Evolutionary conservation across 2,888 invertebrate genomes (phyloP), one percentile per base, ranked within the genome.

Genomic region (Disparrhopalites patrizii): DNA sequence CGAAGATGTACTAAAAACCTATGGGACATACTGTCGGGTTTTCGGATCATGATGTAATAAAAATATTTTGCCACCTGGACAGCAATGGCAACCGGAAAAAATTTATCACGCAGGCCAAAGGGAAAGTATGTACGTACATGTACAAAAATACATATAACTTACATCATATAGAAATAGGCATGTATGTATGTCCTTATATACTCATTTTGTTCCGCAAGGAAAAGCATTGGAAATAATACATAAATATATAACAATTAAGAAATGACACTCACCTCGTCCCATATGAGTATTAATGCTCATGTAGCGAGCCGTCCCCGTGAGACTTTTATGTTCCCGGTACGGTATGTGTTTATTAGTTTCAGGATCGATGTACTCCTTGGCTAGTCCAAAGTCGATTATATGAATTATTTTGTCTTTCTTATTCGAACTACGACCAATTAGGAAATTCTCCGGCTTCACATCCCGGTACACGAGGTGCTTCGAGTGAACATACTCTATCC

Each of bases 201-300:
- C n/a, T n/a, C n/a, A n/a, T n/a, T n/a, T n/a, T 36, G 8, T 10
- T 36, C 7, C 36, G 15, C 36, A 36, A 36, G 36, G 8, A 36
- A 36, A 10, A 36, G 36, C 36, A 36, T 36, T 10, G 36, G 15
- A 36, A 36, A n/a, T n/a, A 36, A 36, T 36, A 36, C 36, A 36
- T 36, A 47, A 47, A 47, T 7, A 2, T 23, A 23, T 23, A 3
- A 47, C 20, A 47, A 47, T 23, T 8, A 13, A 20, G n/a, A 18
- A 23, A 2, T 23, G 5, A 23, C 3, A 47, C 47, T 81, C 80
- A 89, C 90, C 90, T 87, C 97, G 95, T 79, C 99, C 99, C 85
- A 99, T 89, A 86, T 99, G 99, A 81, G 99, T 99, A 82, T 99
- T 99, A 83, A 99, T 99, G 82, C 97, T 98, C 99, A 99, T 99